Evolutionary conservation across 2,113 vertebrate genomes (phyloP), one percentile per base, ranked within the genome.

Genomic region (Tursiops truncatus): DNA sequence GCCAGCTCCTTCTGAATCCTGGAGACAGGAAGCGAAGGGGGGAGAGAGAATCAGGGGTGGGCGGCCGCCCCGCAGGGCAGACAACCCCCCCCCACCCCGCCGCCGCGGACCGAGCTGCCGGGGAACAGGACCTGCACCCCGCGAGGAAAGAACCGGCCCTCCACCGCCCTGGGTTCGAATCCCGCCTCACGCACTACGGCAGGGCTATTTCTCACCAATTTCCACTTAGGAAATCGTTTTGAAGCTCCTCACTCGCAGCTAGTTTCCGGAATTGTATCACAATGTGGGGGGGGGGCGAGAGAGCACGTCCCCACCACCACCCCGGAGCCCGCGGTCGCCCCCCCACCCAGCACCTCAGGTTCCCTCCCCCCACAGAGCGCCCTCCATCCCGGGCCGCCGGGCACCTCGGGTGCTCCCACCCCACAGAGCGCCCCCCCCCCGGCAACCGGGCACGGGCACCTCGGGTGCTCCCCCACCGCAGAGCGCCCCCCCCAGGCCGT

Each of bases 1-100:
- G 99, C 99, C 99, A 99, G 98, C 96, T 99, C 99, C 98, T 99
- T 99, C 98, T 99, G 99, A 99, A 99, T 99, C 99, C 99, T 99
- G 98, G 71, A 94, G 97, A 38, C 96, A 95, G 74, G 97, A 97
- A 97, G 94, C 20, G 26, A 97, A 85, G 11, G 74, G 91, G 97
- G 94, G 70, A 96, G 92, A 97, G 97, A n/a, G 50, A 33, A 23
- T 76, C 95, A 96, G 96, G 0, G 74, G 18, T 13, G n/a, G 95
- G 88, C 47, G 89, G 96, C 77, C 62, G 85, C 82, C 21, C 92
- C 0, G 1, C n/a, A 25, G 23, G 36, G 38, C 71, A 10, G 23
- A 26, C 6, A 14, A 13, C 21, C 36, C 10, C 10, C 3, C 10
- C 3, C 50, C 50, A 15, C 53, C 53, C 28, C 63, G 26, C 60